phyloP scores from a whole-genome alignment of 2,797 vertebrate species.

The Ispidina picta region DNA sequence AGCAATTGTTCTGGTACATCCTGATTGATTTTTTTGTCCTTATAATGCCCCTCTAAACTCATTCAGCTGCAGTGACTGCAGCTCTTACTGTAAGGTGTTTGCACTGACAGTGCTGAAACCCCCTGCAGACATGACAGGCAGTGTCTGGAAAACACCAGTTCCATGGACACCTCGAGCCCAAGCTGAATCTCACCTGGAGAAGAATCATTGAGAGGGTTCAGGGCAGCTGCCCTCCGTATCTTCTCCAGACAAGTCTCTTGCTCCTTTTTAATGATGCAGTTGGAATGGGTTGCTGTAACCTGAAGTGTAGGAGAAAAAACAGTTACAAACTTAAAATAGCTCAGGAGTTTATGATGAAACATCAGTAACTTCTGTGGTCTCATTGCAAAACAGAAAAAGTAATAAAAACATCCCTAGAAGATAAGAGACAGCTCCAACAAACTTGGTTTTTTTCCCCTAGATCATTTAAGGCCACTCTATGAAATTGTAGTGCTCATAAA shows the following conservation, averaged over 20 bases:
- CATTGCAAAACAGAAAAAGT: background rate
- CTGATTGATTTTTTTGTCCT: background rate
- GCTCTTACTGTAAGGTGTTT: background rate
- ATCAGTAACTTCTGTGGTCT: background rate
- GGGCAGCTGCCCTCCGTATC: constrained; percentile 76
- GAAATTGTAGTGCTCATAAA: background rate
- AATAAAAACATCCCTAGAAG: background rate
- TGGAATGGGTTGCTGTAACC: constrained; percentile 82
- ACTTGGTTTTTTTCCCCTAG: accelerated
- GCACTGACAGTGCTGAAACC: background rate
- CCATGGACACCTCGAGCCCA: accelerated
- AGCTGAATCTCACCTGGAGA: constrained; percentile 64
- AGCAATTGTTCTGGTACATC: background rate
- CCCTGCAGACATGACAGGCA: background rate
- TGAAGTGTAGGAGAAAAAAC: background rate
- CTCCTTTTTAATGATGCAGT: constrained; percentile 90
- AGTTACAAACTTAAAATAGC: background rate
- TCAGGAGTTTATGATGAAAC: background rate
- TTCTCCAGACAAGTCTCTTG: constrained; percentile 90
- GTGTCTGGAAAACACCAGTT: background rate
- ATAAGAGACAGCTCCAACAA: background rate
- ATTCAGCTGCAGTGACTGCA: background rate
- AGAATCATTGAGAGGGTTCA: constrained; percentile 75
- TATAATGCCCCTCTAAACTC: background rate
- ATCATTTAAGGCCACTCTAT: background rate